phyloP scores from a whole-genome alignment of 2,888 invertebrate species.

The Scaptomyza parva region DNA sequence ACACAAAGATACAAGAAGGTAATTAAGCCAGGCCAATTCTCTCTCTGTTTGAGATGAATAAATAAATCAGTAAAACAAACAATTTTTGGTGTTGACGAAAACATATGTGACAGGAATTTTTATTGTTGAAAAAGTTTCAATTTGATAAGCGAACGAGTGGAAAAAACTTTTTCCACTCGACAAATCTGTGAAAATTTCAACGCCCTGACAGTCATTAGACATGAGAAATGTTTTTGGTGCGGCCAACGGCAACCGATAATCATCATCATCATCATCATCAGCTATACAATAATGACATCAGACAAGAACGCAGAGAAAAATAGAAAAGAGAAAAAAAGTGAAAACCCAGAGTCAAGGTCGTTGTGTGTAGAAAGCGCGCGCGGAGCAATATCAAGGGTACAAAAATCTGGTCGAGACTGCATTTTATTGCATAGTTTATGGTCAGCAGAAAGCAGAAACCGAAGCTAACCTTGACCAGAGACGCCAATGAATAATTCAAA shows the following conservation, averaged over 20 bases:
- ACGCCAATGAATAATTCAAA: slow-evolving; percentile 47
- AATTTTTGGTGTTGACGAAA: slow-evolving; percentile 17
- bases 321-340: slow-evolving; percentile 9
- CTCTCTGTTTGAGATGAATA: neutral
- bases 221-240: slow-evolving; percentile 52
- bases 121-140: slow-evolving; percentile 21
- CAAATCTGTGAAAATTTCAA: slow-evolving; percentile 39
- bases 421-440: slow-evolving; percentile 57
- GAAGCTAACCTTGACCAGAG: slow-evolving; percentile 44
- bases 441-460: slow-evolving; percentile 23
- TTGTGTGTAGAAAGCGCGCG: slow-evolving; percentile 6
- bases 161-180: slow-evolving; percentile 35
- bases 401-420: slow-evolving; percentile 41
- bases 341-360: slow-evolving; percentile 44
- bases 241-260: slow-evolving; percentile 47
- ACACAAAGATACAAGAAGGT: slow-evolving; percentile 19
- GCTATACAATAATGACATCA: slow-evolving; percentile 37
- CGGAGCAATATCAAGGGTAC: slow-evolving; percentile 43
- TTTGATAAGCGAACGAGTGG: slow-evolving; percentile 30
- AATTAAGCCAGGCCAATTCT: slow-evolving; percentile 35
- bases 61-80: slow-evolving; percentile 36
- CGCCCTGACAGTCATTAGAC: slow-evolving; percentile 72
- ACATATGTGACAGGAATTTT: slow-evolving; percentile 48
- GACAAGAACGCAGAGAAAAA: slow-evolving; percentile 16
- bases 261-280: slow-evolving; percentile 24